Conservation (phyloP, 2,797 vertebrate species). For the Strix occidentalis region DNA sequence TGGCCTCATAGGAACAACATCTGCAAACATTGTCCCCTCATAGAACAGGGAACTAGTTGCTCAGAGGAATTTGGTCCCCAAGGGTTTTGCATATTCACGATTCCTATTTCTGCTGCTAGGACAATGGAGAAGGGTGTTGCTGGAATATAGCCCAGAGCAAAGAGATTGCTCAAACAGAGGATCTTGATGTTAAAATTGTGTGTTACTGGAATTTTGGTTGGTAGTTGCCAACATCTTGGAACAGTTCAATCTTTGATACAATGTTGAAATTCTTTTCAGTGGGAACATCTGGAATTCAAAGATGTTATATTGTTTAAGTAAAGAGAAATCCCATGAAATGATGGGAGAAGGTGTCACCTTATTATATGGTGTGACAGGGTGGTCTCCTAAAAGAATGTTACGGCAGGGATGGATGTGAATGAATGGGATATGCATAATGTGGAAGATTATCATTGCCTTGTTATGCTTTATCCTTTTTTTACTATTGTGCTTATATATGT, state of each 20-base stretch:
- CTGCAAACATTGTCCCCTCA: neutral
- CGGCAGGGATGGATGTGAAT: neutral
- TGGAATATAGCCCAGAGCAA: slow-evolving; percentile 40
- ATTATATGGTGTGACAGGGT: neutral
- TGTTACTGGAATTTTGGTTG: slow-evolving; percentile 11
- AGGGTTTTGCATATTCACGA: neutral
- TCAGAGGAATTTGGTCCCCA: neutral
- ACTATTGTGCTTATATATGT: neutral
- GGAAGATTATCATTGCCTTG: neutral
- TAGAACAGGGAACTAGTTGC: neutral
- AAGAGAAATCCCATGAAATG: neutral
- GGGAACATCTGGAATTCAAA: slow-evolving; percentile 28
- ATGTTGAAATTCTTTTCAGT: neutral
- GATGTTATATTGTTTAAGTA: neutral
- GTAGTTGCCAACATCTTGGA: slow-evolving; percentile 42
- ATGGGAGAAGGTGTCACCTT: neutral
- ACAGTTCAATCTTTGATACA: neutral
- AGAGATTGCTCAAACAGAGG: slow-evolving; percentile 42
- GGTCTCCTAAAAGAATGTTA: neutral
- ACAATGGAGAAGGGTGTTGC: slow-evolving; percentile 56
- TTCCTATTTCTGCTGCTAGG: slow-evolving; percentile 27
- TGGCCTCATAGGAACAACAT: neutral
- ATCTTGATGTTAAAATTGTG: slow-evolving; percentile 22
- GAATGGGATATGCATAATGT: neutral
- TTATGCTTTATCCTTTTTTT: neutral